Evolutionary conservation across 2,888 invertebrate genomes (phyloP).

Genomic region (Drosophila affinis): DNA sequence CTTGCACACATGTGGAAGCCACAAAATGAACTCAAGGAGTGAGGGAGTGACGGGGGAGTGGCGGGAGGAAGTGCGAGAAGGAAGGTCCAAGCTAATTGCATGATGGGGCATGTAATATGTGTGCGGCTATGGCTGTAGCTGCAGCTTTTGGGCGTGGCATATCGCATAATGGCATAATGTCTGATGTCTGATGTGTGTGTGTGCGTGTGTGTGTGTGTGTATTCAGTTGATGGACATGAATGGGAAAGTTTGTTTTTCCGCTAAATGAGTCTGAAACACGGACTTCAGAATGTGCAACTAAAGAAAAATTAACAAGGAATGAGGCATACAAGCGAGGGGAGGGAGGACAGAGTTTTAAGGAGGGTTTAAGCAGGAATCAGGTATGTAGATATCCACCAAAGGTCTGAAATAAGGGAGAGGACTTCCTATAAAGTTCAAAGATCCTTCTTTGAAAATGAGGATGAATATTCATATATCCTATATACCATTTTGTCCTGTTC

Average conservation of each 20-base stretch:
- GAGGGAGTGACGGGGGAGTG: not conserved
- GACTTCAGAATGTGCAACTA: conserved; percentile 24
- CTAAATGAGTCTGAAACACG: conserved; percentile 45
- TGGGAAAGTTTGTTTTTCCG: conserved; percentile 44
- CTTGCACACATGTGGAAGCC: conserved; percentile 1
- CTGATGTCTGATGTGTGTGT: conserved; percentile 13
- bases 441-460: no score
- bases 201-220: conserved; percentile 21
- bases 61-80: not conserved
- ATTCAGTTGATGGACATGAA: conserved; percentile 49
- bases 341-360: not conserved
- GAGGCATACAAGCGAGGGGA: not conserved
- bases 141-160: conserved; percentile 56
- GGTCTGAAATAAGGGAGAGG: not conserved
- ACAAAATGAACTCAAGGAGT: not conserved
- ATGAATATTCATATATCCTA: no score
- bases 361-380: not conserved
- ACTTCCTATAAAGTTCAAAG: no score
- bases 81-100: conserved; percentile 43
- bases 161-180: conserved; percentile 31
- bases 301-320: conserved; percentile 12
- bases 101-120: conserved; percentile 38
- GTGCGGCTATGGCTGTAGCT: not conserved
- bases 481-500: no score
- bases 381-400: no score